These are phyloP conservation scores for Eonycteris spelaea DNA, from an alignment of 2,113 vertebrate genomes.

Conservation along the genomic window DNA sequence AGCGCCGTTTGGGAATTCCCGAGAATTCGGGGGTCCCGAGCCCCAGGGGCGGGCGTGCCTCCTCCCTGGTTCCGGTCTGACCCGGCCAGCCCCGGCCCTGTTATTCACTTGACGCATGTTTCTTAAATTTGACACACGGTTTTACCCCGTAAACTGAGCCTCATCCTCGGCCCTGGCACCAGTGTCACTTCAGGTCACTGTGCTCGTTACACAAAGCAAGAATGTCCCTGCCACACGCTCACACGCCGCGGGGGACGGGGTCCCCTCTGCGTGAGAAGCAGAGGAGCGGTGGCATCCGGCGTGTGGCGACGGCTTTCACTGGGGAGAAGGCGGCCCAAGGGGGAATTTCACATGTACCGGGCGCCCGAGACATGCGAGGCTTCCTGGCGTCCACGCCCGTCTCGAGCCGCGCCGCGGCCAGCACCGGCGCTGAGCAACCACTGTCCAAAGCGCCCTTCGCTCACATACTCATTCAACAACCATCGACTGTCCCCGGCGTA, in stretches of 20 bases:
- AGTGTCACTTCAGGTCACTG: too few species aligned
- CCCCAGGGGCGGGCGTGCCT: accelerated
- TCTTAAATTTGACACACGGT: not conserved
- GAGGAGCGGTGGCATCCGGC: accelerated
- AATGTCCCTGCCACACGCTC: accelerated
- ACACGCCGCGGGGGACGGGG: too few species aligned
- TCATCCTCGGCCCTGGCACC: not conserved
- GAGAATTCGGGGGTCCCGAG: not conserved
- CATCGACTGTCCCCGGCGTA: accelerated
- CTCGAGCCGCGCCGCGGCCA: not conserved
- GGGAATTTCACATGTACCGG: too few species aligned
- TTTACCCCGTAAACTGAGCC: not conserved
- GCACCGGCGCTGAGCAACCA: not conserved
- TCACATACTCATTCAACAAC: not conserved
- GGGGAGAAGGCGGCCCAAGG: not conserved
- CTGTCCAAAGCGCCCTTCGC: accelerated
- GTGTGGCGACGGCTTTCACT: accelerated
- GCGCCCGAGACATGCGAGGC: not conserved
- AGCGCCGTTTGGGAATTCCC: not conserved
- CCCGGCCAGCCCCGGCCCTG: accelerated
- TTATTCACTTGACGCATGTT: accelerated
- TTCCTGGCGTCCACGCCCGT: accelerated
- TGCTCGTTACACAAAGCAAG: accelerated
- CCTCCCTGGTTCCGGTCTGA: not conserved
- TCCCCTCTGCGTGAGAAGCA: too few species aligned